Percentiles rank a stretch among this genome's conserved stretches.
These are phyloP conservation scores for Baryphthengus martii DNA, from an alignment of 2,113 vertebrate species.

Conservation along the genomic window DNA sequence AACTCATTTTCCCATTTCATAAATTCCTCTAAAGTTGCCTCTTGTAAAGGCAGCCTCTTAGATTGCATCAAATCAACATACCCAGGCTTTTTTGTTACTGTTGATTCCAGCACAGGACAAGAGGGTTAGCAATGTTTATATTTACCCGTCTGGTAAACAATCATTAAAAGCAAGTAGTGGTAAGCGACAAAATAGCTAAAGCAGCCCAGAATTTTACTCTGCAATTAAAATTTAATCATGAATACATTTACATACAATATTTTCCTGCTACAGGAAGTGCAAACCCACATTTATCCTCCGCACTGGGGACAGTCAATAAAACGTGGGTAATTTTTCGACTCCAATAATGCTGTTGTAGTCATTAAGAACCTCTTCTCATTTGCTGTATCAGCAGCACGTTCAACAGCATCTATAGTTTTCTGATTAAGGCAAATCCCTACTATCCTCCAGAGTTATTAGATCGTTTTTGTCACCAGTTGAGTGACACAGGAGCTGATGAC, in stretches of 20 bases:
- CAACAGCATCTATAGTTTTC: background rate
- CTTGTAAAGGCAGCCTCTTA: background rate
- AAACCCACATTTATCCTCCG: background rate
- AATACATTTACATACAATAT: background rate
- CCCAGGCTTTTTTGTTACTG: background rate
- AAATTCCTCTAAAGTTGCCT: background rate
- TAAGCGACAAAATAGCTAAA: background rate
- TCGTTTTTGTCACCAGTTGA: background rate
- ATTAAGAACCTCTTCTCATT: too few relatives aligned
- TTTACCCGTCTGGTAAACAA: too few relatives aligned
- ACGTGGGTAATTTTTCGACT: background rate
- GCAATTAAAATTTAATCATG: background rate
- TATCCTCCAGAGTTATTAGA: background rate
- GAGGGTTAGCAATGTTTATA: background rate
- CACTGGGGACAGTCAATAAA: background rate
- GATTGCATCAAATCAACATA: background rate
- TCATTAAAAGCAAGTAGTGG: background rate
- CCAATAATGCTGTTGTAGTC: background rate
- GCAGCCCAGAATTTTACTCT: background rate
- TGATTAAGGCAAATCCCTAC: background rate
- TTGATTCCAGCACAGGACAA: background rate
- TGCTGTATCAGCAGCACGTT: too few relatives aligned
- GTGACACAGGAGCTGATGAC: too few relatives aligned
- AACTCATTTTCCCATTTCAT: background rate
- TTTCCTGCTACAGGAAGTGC: background rate